These are phyloP conservation scores for Ceriagrion tenellum DNA, from an alignment of 2,888 invertebrate genomes.

Conservation along the genomic window DNA sequence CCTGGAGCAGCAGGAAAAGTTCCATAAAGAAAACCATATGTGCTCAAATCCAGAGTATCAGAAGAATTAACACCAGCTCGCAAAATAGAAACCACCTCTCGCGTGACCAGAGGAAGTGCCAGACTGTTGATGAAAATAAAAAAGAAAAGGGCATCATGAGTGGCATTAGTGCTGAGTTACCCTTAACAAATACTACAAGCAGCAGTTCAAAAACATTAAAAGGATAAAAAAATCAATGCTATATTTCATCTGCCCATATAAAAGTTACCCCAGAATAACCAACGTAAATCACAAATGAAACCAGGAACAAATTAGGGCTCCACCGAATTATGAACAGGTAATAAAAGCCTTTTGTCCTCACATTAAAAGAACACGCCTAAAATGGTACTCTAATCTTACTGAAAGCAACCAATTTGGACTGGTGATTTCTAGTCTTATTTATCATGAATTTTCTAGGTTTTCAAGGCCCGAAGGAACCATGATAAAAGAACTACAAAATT, in stretches of 20 bases:
- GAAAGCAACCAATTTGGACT: too few species aligned
- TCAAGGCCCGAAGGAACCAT: too few species aligned
- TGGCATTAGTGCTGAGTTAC: background rate
- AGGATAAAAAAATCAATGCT: background rate
- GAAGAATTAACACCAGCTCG: slow-evolving; percentile 83
- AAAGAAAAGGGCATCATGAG: slow-evolving; percentile 28
- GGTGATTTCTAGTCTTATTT: too few species aligned
- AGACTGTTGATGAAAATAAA: slow-evolving; percentile 79
- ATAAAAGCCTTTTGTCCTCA: too few species aligned
- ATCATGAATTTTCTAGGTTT: too few species aligned
- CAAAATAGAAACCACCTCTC: slow-evolving; percentile 89
- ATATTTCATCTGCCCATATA: background rate
- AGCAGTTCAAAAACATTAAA: background rate
- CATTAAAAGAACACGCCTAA: too few species aligned
- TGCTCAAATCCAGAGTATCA: slow-evolving; percentile 90
- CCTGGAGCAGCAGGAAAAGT: slow-evolving; percentile 97
- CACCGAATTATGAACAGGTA: too few species aligned
- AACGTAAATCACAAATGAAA: background rate
- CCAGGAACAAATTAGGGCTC: background rate
- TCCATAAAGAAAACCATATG: slow-evolving; percentile 96
- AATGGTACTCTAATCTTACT: too few species aligned
- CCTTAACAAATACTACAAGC: background rate
- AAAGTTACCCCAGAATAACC: background rate
- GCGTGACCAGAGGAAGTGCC: slow-evolving; percentile 90
- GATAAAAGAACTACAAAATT: too few species aligned